Base-by-base conservation (phyloP, 2,797 vertebrate genomes). In the Anguilla anguilla region DNA sequence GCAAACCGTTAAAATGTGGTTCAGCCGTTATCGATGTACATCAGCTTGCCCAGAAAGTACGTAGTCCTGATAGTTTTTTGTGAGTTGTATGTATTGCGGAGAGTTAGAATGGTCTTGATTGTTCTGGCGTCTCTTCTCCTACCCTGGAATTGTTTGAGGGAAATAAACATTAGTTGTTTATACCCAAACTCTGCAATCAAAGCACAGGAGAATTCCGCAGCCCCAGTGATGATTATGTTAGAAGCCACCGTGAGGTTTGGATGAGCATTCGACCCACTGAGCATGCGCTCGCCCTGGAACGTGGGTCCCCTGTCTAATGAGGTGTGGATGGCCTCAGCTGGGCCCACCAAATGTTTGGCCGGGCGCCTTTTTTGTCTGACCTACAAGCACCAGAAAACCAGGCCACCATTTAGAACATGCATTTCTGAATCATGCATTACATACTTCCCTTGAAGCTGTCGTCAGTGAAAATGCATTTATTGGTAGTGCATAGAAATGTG, bases 221-320 rank as follows among this genome's bases (percentile, higher is more conserved):
- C 9, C 49, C 43, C 51, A 35, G 55, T 57, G 72, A 49, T 86
- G 46, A 86, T 79, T 22, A 35, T 67, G 84, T 51, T 72, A 25
- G 51, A 86, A 49, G 67, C 22, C 35, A 39, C 15, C 53, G 28
- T 39, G 51, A 79, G 13, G 64, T 39, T 59, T 15, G 72, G 74
- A 55, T 74, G 28, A 55, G 28, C 46, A 17, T 67, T 64, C 22
- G 83, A 55, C 39, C 61, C 84, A 61, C 25, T 43, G 84, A 31
- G 43, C 22, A 4, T 31, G n/a, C 15, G 28, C 83, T 17, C 6
- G 79, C 77, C 82, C 72, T 81, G 77, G 49, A 86, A 86, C 55
- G 61, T 67, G 19, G 31, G 25, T 83, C 28, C 46, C 86, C 59
- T 67, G 43, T 87, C 49, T 87, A 61, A 87, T 83, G 79, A 87